Evolutionary conservation across 2,797 vertebrate genomes (phyloP), one percentile per base, ranked within the genome.

Genomic region (Catostomus latipinnis): DNA sequence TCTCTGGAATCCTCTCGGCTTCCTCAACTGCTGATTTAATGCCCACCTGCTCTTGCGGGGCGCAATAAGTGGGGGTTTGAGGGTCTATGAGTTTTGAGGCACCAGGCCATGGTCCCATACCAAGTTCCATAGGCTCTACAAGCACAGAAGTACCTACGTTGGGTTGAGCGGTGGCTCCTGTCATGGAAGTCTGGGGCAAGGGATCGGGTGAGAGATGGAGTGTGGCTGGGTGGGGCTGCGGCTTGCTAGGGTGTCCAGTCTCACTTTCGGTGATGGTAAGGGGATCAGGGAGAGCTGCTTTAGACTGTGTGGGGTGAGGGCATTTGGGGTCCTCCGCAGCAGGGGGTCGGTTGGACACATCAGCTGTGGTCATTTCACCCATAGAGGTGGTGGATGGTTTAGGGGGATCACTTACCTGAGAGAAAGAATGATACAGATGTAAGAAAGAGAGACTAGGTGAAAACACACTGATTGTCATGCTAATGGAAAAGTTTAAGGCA

Each of bases 341-440:
- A 78, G 90, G 90, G 14, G 94, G 90, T 90, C 95, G 94, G 90
- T 90, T 95, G 75, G 96, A 94, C 81, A 94, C 87, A 50, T 97
- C 97, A 0, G 96, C 95, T 61, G 98, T 98, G 86, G 97, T 98
- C 97, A 98, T 98, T 89, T 95, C 96, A 91, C 94, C 91, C 92
- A 94, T 93, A 58, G 93, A 90, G 88, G 93, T 74, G 71, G 85
- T 86, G 75, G 92, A 89, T 73, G 88, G 85, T 90, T 94, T 95
- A 85, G 90, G 88, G 85, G 91, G 93, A 89, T 96, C 95, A 57
- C 96, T 95, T 70, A 94, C 94, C 97, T 99, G 88, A 76, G 78
- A 82, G 48, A 71, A 45, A 48, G 22, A 62, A 18, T 34, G 16
- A 58, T 6, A 58, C 0, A n/a, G 4, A 72, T 16, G 54, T 45